Percentiles rank a stretch among this genome's conserved stretches.
These are phyloP conservation scores for Aleadryas rufinucha DNA, from an alignment of 2,113 vertebrate genomes.

Conservation along the genomic window DNA sequence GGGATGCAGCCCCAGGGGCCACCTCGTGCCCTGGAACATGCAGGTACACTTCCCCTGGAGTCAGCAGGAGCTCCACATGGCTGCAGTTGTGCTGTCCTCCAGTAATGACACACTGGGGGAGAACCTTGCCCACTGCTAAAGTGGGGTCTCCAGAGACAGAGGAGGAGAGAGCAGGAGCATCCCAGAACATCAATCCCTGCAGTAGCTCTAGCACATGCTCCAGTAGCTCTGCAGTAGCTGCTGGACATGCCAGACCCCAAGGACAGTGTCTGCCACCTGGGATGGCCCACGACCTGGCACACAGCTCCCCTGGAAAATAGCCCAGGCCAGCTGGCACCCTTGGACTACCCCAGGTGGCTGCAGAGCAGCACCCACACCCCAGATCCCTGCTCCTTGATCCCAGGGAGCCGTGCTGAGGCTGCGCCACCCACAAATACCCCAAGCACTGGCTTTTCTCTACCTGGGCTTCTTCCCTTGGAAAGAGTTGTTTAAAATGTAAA, in stretches of 20 bases:
- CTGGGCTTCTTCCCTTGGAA: not conserved
- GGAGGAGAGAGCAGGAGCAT: not conserved
- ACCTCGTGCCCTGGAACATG: fast-evolving
- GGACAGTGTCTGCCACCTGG: not conserved
- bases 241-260: not conserved
- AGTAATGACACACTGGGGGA: fast-evolving
- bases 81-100: not conserved
- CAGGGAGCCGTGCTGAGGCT: fast-evolving
- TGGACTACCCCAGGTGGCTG: too few relatives aligned
- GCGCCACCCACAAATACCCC: not conserved
- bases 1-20: not conserved
- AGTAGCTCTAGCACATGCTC: not conserved
- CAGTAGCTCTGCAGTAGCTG: not conserved
- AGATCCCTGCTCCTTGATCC: not conserved
- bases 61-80: not conserved
- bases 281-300: not conserved
- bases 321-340: not conserved
- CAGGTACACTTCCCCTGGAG: not conserved
- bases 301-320: not conserved
- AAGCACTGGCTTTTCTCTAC: not conserved
- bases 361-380: not conserved
- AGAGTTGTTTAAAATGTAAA: not conserved
- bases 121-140: not conserved
- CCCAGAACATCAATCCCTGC: not conserved
- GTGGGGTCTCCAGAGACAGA: too few relatives aligned